Base-by-base conservation (phyloP, 2,888 invertebrate species). In the Oconnorella tubifera region DNA sequence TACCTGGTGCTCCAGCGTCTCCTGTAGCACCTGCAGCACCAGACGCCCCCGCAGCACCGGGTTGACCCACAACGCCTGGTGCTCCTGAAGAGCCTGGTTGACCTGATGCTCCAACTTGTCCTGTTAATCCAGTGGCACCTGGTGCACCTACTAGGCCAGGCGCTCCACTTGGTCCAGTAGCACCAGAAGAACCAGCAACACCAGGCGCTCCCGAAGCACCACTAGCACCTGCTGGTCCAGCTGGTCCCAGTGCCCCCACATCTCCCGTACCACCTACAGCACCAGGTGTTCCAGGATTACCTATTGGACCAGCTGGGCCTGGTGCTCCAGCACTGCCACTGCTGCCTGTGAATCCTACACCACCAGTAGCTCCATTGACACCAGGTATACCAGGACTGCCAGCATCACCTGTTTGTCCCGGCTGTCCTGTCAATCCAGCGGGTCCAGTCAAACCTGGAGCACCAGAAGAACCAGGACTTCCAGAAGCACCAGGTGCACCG, bases 401-500 rank as follows among this genome's bases (percentile, higher is more conserved):
- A 23, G 53, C 25, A 6, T 10, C 6, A 6, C 53, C 53, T 4
- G 53, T 51, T 23, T 6, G 23, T 27, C 53, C 53, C 23, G 53
- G 10, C 14, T 25, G 10, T 19, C 53, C 53, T 23, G 25, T 51
- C 14, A 4, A 10, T 51, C 57, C 57, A 25, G 57, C 31, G 4
- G 25, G 6, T 29, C 57, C 57, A 10, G 29, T 28, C 10, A 14
- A 27, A 27, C 57, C 57, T 28, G 57, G 10, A 10, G 6, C 28
- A 4, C 63, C 62, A 57, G 29, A n/a, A 31, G 27, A 14, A 23
- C 63, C 65, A 28, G 50, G 2, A 19, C 3, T 19, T 33, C 65
- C 65, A 19, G 61, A 29, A 27, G 40, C 53, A 28, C 67, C 67
- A 48, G 3, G 49, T 19, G 49, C 50, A n/a, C 67, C 68, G 33